phyloP scores from a whole-genome alignment of 2,888 invertebrate genomes.

The Eledona agricola region DNA sequence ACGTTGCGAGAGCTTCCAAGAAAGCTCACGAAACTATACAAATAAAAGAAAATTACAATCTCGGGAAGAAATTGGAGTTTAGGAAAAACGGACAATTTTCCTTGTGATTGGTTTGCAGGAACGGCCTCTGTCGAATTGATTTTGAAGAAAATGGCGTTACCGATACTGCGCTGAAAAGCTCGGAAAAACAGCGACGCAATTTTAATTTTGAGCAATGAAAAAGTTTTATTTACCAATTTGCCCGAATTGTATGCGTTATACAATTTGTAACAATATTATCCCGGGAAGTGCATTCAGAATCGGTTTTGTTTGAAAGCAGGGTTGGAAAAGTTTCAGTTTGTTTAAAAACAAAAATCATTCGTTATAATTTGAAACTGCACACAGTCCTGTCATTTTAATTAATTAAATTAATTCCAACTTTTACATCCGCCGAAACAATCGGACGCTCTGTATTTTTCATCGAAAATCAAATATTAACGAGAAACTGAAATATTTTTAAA shows the following conservation, averaged over 20 bases:
- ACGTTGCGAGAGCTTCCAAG: slow-evolving; percentile 6
- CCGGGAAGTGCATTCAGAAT: slow-evolving; percentile 3
- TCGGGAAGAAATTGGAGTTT: slow-evolving; percentile 23
- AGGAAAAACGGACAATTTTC: slow-evolving; percentile 25
- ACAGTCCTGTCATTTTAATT: no score
- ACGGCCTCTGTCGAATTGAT: slow-evolving; percentile 4
- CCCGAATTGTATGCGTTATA: slow-evolving; percentile 2
- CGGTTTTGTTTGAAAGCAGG: slow-evolving; percentile 2
- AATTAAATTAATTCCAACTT: slow-evolving; percentile 12
- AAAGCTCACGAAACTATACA: slow-evolving; percentile 27
- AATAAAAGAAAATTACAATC: slow-evolving; percentile 31
- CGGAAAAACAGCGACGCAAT: no score
- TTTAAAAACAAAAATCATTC: slow-evolving; percentile 5
- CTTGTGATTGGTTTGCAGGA: slow-evolving; percentile 20
- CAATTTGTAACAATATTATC: no score
- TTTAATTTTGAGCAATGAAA: no score
- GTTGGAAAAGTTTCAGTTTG: slow-evolving; percentile 1
- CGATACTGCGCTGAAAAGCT: no score
- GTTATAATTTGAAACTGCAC: slow-evolving; percentile 4
- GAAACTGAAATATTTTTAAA: background rate
- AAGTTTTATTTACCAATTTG: no score
- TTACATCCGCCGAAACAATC: slow-evolving; percentile 3
- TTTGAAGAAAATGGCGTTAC: slow-evolving; percentile 4
- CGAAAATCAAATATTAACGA: no score
- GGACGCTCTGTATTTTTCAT: slow-evolving; percentile 1